Evolutionary conservation across 1,140 invertebrate species (phyloP), one percentile per base, ranked within the genome.

Genomic region (Probaryconus sp.): DNA sequence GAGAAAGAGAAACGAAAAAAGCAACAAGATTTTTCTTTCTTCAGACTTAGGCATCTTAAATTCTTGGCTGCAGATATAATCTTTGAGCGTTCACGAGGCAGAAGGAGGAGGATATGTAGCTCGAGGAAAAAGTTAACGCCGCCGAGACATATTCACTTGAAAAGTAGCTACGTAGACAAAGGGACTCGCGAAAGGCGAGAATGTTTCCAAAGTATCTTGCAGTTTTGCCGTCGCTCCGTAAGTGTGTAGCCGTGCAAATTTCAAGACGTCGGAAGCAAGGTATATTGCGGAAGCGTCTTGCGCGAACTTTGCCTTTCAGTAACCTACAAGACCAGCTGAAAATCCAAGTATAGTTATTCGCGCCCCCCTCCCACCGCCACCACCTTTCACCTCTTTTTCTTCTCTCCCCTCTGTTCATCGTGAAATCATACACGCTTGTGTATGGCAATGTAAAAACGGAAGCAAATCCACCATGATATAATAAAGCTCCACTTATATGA

Each of bases 271-370:
- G 51, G 51, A 56, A 56, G 38, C 21, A 11, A 31, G 37, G 24
- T 16, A 20, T 26, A 55, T 55, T 55, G 50, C 51, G 51, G 51
- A 56, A 56, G 16, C 26, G 26, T 11, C 51, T 56, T 31, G 51
- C 24, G 38, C 37, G 21, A 56, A 56, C 51, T 56, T 56, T 30
- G 51, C 37, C 37, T 56, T 40, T 26, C 50, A 38, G 9, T 40
- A 11, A 17, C n/a, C 18, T 33, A 21, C 37, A 55, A 11, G 13
- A 56, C 13, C 51, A 56, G 51, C 51, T 56, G 51, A 24, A 30
- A 16, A 42, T 26, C 24, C 37, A 24, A 9, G 26, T n/a, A n/a
- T n/a, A n/a, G n/a, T n/a, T n/a, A n/a, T n/a, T n/a, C n/a, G n/a
- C n/a, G n/a, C n/a, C n/a, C n/a, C n/a, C n/a, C n/a, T n/a, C n/a